Percentiles rank a stretch among this genome's conserved stretches.
Conservation (phyloP, 1,140 invertebrate species). For the Drosophila mauritiana region DNA sequence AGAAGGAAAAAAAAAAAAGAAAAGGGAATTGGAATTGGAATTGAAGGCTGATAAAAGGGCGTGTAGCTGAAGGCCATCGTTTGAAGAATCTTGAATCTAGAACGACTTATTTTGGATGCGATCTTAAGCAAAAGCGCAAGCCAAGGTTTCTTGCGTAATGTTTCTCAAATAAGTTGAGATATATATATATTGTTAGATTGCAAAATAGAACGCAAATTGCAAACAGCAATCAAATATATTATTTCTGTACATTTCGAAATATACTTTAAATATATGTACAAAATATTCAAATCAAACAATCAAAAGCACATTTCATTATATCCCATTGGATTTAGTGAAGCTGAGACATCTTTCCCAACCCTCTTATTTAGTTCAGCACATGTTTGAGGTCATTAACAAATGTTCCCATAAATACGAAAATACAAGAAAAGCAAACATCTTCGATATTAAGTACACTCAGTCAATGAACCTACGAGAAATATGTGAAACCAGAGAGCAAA, state of each 20-base stretch:
- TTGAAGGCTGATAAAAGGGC: constrained; percentile 33
- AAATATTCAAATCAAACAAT: too few species aligned
- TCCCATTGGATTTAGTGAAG: background rate
- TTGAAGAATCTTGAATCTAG: background rate
- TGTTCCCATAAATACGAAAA: constrained; percentile 13
- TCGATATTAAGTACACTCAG: background rate
- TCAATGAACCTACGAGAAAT: constrained; percentile 3
- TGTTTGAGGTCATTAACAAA: constrained; percentile 6
- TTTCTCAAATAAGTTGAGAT: background rate
- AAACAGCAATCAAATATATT: too few species aligned
- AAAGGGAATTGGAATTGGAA: constrained; percentile 5
- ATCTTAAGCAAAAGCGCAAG: background rate
- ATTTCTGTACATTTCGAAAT: too few species aligned
- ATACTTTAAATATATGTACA: too few species aligned
- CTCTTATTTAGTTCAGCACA: background rate
- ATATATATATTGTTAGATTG: too few species aligned
- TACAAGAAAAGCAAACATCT: constrained; percentile 13
- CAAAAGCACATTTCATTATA: too few species aligned
- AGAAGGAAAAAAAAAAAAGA: constrained; percentile 13
- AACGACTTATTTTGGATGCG: background rate
- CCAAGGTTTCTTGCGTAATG: too few species aligned
- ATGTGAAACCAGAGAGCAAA: constrained; percentile 20
- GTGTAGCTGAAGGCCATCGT: constrained; percentile 27
- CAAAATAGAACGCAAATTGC: too few species aligned
- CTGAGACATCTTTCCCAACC: background rate